Conservation (phyloP, 1,140 invertebrate species). For the Eurosta solidaginis region DNA sequence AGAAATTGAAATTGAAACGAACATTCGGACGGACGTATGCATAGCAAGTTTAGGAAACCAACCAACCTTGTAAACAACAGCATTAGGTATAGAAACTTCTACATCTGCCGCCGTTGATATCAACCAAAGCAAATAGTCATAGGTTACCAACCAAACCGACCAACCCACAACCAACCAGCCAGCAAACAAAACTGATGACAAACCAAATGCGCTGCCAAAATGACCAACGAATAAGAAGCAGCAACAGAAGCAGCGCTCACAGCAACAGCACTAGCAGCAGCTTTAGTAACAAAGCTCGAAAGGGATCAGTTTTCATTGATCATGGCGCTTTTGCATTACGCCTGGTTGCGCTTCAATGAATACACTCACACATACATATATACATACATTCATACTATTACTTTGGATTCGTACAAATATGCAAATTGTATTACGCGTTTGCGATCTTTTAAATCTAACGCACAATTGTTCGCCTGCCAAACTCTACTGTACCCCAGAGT, state of each 20-base stretch:
- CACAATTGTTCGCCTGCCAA: too few relatives aligned
- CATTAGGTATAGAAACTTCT: slow-evolving; percentile 18
- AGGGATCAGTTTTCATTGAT: slow-evolving; percentile 27
- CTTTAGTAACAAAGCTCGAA: not conserved
- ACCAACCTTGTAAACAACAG: not conserved
- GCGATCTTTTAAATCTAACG: too few relatives aligned
- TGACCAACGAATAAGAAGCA: slow-evolving; percentile 15
- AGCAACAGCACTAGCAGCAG: too few relatives aligned
- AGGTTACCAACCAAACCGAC: not conserved
- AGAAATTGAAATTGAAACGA: too few relatives aligned
- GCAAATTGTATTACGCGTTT: slow-evolving; percentile 2
- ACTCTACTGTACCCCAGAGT: too few relatives aligned
- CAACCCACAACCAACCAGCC: not conserved
- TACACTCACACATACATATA: not conserved
- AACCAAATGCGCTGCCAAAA: slow-evolving; percentile 17
- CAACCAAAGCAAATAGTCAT: not conserved
- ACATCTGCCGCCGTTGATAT: slow-evolving; percentile 24
- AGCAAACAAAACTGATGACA: slow-evolving; percentile 1
- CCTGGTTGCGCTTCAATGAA: slow-evolving; percentile 20
- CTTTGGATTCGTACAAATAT: not conserved
- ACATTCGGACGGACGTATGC: not conserved
- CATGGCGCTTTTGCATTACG: slow-evolving; percentile 26
- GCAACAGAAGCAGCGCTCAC: not conserved
- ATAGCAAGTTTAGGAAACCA: not conserved
- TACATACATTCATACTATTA: not conserved